Percentiles rank a stretch among this genome's conserved stretches.
phyloP scores from a whole-genome alignment of 1,140 invertebrate species.

The Apis florea region DNA sequence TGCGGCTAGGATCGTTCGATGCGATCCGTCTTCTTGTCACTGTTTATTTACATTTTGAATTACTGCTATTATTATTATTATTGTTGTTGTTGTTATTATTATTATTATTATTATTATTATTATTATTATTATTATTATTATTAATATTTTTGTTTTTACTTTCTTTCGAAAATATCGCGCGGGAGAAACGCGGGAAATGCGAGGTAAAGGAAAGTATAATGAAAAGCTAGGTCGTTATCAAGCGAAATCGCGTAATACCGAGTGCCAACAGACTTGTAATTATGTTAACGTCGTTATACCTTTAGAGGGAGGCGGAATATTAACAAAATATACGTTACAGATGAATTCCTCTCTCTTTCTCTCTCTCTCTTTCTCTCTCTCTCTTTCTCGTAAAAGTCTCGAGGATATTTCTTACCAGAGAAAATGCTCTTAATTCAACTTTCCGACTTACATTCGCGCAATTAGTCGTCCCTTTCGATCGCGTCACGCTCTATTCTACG shows the following conservation, averaged over 20 bases:
- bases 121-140: too few relatives aligned
- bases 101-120: too few relatives aligned
- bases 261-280: neutral
- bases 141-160: too few relatives aligned
- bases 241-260: neutral
- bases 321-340: neutral
- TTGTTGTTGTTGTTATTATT: too few relatives aligned
- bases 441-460: neutral
- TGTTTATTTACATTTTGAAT: neutral
- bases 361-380: too few relatives aligned
- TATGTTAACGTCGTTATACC: neutral
- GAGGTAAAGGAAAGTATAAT: neutral
- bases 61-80: neutral
- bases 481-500: neutral
- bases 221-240: neutral
- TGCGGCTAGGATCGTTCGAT: neutral
- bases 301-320: neutral
- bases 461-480: slow-evolving; percentile 11
- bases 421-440: neutral
- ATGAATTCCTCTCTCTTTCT: neutral
- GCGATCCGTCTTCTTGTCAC: neutral
- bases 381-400: neutral
- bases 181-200: neutral
- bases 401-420: too few relatives aligned
- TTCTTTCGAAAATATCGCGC: too few relatives aligned